Evolutionary conservation across 2,797 vertebrate species (phyloP).

Genomic region (Triplophysa yarkandensis): DNA sequence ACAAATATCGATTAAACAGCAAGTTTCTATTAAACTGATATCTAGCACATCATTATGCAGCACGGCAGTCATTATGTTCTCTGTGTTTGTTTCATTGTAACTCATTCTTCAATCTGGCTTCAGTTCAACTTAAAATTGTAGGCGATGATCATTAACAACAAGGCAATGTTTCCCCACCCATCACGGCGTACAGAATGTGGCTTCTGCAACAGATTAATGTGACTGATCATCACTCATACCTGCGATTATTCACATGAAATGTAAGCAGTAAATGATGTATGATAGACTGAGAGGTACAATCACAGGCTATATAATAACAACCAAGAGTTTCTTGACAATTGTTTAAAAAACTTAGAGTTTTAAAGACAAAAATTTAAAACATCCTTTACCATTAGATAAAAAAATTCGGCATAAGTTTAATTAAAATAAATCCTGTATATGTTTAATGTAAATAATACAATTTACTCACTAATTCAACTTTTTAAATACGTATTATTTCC

Average conservation of each 20-base stretch:
- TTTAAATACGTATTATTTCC: too few species aligned
- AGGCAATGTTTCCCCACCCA: constrained; percentile 36
- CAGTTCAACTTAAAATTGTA: constrained; percentile 30
- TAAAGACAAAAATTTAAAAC: not conserved
- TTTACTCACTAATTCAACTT: too few species aligned
- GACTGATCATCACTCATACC: constrained; percentile 37
- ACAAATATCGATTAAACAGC: constrained; percentile 35
- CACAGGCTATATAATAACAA: constrained; percentile 8
- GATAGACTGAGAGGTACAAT: constrained; percentile 8
- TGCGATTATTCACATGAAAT: constrained; percentile 27
- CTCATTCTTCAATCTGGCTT: constrained; percentile 33
- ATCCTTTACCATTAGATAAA: not conserved
- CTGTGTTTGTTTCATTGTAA: constrained; percentile 29
- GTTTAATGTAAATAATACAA: too few species aligned
- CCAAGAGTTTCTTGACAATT: not conserved
- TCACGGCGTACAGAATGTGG: constrained; percentile 43
- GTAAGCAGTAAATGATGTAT: constrained; percentile 24
- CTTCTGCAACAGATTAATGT: constrained; percentile 39
- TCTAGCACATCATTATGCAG: constrained; percentile 24
- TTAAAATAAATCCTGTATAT: not conserved
- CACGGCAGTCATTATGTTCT: constrained; percentile 11
- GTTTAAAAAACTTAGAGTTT: not conserved
- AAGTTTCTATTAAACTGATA: constrained; percentile 22
- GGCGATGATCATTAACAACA: constrained; percentile 43
- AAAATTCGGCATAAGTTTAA: not conserved